phyloP scores from a whole-genome alignment of 1,140 invertebrate species.

The Sarcophaga bullata region DNA sequence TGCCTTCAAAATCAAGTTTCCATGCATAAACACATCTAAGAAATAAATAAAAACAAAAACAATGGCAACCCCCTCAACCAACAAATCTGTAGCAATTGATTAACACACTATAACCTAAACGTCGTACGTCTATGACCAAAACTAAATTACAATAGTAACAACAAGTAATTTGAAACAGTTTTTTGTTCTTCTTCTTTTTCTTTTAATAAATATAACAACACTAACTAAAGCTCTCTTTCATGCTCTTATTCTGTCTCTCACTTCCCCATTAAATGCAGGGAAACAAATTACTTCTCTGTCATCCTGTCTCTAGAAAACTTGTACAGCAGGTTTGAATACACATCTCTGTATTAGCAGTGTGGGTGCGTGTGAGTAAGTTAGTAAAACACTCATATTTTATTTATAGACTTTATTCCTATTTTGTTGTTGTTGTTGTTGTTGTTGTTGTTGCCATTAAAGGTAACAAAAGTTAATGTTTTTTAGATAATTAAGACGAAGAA shows the following conservation, averaged over 20 bases:
- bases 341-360: background rate
- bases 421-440: background rate
- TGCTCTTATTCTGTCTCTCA: too few relatives aligned
- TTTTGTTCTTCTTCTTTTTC: background rate
- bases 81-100: background rate
- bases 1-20: too few relatives aligned
- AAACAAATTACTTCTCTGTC: too few relatives aligned
- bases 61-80: background rate
- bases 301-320: too few relatives aligned
- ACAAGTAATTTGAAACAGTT: slow-evolving; percentile 2
- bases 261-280: too few relatives aligned
- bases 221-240: too few relatives aligned
- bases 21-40: too few relatives aligned
- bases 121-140: background rate
- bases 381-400: background rate
- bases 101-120: slow-evolving; percentile 9
- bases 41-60: background rate
- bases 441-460: background rate
- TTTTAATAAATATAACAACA: too few relatives aligned
- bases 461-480: slow-evolving; percentile 20
- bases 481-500: slow-evolving; percentile 20
- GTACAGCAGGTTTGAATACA: too few relatives aligned
- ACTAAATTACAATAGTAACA: background rate
- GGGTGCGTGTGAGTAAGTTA: background rate
- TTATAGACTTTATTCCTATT: background rate